Evolutionary conservation across 2,113 vertebrate genomes (phyloP).

Genomic region (Anhinga rufa): DNA sequence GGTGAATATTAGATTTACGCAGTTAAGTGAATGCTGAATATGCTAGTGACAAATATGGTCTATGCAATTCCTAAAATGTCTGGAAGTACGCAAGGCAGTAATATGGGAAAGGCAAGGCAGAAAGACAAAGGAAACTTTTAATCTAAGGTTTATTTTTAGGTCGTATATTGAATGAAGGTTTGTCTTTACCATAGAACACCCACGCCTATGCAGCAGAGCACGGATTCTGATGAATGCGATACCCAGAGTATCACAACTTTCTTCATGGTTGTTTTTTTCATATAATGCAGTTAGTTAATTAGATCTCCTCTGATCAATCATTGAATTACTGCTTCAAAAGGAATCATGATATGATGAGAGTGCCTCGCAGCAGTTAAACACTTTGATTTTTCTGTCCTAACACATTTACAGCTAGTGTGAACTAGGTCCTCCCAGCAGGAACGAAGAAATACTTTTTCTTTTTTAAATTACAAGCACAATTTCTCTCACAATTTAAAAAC

Average conservation of each 20-base stretch:
- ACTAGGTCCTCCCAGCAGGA: not conserved
- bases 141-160: constrained; percentile 27
- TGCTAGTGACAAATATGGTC: constrained; percentile 29
- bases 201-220: not conserved
- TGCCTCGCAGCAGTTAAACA: not conserved
- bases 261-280: not conserved
- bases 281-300: constrained; percentile 27
- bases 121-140: constrained; percentile 31
- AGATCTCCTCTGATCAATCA: constrained; percentile 48
- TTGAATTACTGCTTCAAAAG: not conserved
- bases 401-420: not conserved
- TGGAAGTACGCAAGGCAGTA: not conserved
- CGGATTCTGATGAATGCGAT: constrained; percentile 13
- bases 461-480: not conserved
- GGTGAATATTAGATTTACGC: constrained; percentile 56
- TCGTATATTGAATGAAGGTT: not conserved
- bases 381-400: constrained; percentile 47
- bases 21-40: constrained; percentile 15
- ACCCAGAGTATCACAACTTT: not conserved
- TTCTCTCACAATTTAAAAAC: not conserved
- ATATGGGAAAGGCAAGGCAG: not conserved
- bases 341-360: constrained; percentile 14
- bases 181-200: constrained; percentile 1
- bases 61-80: constrained; percentile 38
- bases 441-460: not conserved